Conservation (phyloP, 2,797 vertebrate species). For the Gymnopithys bicolor region DNA sequence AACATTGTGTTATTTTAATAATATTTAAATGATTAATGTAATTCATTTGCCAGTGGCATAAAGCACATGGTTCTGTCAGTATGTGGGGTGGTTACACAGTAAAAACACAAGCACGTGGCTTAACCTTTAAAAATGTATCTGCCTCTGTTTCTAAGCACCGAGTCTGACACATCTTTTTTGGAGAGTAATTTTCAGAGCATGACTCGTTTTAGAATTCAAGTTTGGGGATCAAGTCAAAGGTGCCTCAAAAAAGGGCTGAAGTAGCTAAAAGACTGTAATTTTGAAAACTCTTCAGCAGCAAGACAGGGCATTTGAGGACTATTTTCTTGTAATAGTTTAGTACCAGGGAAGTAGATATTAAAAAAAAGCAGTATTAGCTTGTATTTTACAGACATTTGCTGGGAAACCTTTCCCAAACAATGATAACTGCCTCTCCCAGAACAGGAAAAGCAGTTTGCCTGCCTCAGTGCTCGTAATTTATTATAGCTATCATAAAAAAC, state of each 20-base stretch:
- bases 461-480: conserved; percentile 16
- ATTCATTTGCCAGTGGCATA: not conserved
- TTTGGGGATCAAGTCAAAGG: not conserved
- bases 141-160: not conserved
- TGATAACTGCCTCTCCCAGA: not conserved
- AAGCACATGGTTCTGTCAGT: not conserved
- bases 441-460: not conserved
- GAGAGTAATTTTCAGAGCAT: not conserved
- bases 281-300: not conserved
- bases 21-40: not conserved
- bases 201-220: not conserved
- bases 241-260: not conserved
- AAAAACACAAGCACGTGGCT: not conserved
- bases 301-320: not conserved
- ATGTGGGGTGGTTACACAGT: not conserved
- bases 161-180: not conserved
- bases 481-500: conserved; percentile 17
- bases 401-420: not conserved
- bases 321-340: not conserved
- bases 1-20: conserved; percentile 9
- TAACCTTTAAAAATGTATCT: not conserved
- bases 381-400: not conserved
- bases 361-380: not conserved
- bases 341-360: not conserved
- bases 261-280: not conserved